Evolutionary conservation across 1,140 invertebrate genomes (phyloP).

Genomic region (Drosophila ohnishii): DNA sequence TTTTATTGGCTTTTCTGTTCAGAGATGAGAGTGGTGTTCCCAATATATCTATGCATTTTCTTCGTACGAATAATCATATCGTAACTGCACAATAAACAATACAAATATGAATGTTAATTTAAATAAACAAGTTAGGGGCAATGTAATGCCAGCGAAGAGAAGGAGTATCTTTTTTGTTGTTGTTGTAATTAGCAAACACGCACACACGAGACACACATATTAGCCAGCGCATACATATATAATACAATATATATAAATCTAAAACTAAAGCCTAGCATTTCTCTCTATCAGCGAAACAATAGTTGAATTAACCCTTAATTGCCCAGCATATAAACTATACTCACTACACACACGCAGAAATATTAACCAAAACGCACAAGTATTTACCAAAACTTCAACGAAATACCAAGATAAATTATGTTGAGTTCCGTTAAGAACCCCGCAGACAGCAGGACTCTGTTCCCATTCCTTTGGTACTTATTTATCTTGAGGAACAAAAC

Average conservation of each 20-base stretch:
- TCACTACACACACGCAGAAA: constrained; percentile 24
- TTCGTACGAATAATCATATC: constrained; percentile 71
- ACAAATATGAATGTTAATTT: constrained; percentile 41
- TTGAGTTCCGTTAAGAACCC: constrained; percentile 20
- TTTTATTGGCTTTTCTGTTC: constrained; percentile 22
- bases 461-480: constrained; percentile 43
- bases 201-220: constrained; percentile 23
- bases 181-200: constrained; percentile 64
- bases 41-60: constrained; percentile 44
- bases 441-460: constrained; percentile 29
- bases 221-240: constrained; percentile 26
- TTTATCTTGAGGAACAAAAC: constrained; percentile 29
- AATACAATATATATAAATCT: constrained; percentile 7
- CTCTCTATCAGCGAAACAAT: constrained; percentile 40
- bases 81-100: constrained; percentile 67
- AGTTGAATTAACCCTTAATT: constrained; percentile 39
- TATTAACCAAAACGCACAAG: constrained; percentile 36
- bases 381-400: constrained; percentile 36
- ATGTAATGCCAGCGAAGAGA: neutral
- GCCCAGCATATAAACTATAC: constrained; percentile 36
- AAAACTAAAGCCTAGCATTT: constrained; percentile 54
- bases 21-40: constrained; percentile 1
- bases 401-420: constrained; percentile 31
- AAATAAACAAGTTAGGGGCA: constrained; percentile 27
- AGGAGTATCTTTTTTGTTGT: constrained; percentile 54